Percentiles rank a stretch among this genome's conserved stretches.
Conservation (phyloP, 2,888 invertebrate species). For the Pristionchus fissidentatus region DNA sequence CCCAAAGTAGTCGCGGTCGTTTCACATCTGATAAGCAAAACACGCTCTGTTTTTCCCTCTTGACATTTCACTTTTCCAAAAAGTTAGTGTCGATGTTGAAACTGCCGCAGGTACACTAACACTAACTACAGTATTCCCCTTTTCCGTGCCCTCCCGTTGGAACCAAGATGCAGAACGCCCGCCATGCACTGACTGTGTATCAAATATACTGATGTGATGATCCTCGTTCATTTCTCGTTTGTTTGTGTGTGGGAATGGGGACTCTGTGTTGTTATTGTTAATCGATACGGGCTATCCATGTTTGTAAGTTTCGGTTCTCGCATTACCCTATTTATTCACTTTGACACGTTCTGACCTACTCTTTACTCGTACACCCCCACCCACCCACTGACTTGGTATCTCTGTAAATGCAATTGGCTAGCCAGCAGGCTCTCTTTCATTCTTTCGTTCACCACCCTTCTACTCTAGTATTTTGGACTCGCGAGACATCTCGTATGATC, state of each 20-base stretch:
- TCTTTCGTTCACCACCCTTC: background rate
- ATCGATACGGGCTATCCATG: background rate
- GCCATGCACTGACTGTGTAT: conserved; percentile 43
- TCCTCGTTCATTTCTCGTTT: background rate
- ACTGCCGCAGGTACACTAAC: conserved; percentile 6
- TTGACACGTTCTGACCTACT: background rate
- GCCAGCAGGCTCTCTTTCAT: conserved; percentile 5
- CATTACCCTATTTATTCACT: background rate
- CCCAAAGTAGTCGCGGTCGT: background rate
- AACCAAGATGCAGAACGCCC: background rate
- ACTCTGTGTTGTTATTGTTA: background rate
- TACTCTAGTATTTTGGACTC: background rate
- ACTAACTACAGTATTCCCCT: conserved; percentile 16
- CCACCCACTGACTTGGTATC: background rate
- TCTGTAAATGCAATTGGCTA: conserved; percentile 22
- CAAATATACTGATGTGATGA: conserved; percentile 46
- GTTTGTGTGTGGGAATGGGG: background rate
- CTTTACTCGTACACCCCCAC: background rate
- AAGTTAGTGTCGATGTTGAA: too few species aligned
- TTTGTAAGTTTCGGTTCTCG: conserved; percentile 19
- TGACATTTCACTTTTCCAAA: background rate
- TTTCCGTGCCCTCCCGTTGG: conserved; percentile 8
- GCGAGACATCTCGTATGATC: conserved; percentile 14
- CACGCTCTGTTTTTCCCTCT: background rate
- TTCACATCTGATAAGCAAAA: background rate